Conservation (phyloP, 2,888 invertebrate genomes). For the Diarsia dahlii region DNA sequence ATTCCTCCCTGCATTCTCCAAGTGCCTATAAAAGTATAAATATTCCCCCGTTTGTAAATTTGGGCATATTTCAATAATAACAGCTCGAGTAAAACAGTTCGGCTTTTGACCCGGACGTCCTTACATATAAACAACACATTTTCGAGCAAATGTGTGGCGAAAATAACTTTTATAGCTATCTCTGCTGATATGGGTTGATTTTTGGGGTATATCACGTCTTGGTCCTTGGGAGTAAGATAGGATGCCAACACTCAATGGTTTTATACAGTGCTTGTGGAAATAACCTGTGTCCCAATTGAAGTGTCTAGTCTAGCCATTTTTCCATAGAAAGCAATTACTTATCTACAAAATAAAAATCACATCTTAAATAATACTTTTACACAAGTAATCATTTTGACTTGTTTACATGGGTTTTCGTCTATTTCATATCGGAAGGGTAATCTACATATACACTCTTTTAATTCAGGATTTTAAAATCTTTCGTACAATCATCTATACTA, state of each 20-base stretch:
- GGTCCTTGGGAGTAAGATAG: not conserved
- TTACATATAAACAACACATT: conserved; percentile 68
- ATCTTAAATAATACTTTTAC: too few relatives aligned
- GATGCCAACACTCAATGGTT: too few relatives aligned
- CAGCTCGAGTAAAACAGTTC: conserved; percentile 43
- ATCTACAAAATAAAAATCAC: too few relatives aligned
- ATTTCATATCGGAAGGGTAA: too few relatives aligned
- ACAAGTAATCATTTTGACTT: too few relatives aligned
- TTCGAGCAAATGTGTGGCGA: conserved; percentile 60
- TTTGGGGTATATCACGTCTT: conserved; percentile 32
- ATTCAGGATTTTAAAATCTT: not conserved
- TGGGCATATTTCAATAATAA: conserved; percentile 60
- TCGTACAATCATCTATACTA: not conserved
- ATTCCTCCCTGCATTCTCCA: conserved; percentile 56
- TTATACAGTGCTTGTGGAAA: not conserved
- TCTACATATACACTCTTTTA: too few relatives aligned
- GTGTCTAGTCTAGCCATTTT: not conserved
- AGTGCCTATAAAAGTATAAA: conserved; percentile 58
- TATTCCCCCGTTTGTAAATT: conserved; percentile 51
- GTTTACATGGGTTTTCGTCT: too few relatives aligned
- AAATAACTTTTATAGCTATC: conserved; percentile 72
- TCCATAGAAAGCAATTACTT: too few relatives aligned
- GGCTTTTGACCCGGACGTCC: conserved; percentile 70
- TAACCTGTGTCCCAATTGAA: not conserved
- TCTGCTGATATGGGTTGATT: conserved; percentile 53